These are phyloP conservation scores for Agonum fuliginosum DNA, from an alignment of 2,888 invertebrate species.

Conservation along the genomic window DNA sequence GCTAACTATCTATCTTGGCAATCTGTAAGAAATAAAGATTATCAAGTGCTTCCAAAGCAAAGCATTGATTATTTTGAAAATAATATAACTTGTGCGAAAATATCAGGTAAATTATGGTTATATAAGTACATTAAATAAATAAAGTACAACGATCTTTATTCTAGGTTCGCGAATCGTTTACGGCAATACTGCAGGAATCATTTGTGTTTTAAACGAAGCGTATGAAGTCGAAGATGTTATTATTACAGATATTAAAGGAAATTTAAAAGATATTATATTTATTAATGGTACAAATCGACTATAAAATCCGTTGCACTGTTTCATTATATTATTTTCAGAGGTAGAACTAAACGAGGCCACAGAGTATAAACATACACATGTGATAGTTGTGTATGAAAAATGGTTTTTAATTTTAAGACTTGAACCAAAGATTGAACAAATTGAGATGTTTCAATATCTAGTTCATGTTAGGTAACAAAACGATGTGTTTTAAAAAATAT, in stretches of 20 bases:
- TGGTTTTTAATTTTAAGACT: background rate
- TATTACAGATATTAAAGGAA: background rate
- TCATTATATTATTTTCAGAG: background rate
- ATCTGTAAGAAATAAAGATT: background rate
- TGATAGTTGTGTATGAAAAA: constrained; percentile 5
- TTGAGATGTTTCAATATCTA: background rate
- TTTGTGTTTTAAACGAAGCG: constrained; percentile 27
- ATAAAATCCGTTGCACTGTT: background rate
- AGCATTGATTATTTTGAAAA: constrained; percentile 13
- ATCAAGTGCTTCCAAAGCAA: background rate
- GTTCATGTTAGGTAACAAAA: background rate
- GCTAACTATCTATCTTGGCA: background rate
- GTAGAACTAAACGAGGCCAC: background rate
- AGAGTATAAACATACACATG: constrained; percentile 2
- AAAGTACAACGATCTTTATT: background rate
- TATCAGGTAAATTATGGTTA: constrained; percentile 2
- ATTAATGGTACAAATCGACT: background rate
- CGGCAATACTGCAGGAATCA: constrained; percentile 10
- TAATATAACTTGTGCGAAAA: constrained; percentile 28
- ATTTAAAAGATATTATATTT: constrained; percentile 3
- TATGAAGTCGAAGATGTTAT: constrained; percentile 33
- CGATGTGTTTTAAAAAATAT: background rate
- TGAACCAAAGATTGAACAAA: constrained; percentile 9
- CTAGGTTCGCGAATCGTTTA: constrained; percentile 20
- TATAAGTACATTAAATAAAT: background rate